Evolutionary conservation across 2,888 invertebrate species (phyloP), one percentile per base, ranked within the genome.

Genomic region (Netelia fuscicornis): DNA sequence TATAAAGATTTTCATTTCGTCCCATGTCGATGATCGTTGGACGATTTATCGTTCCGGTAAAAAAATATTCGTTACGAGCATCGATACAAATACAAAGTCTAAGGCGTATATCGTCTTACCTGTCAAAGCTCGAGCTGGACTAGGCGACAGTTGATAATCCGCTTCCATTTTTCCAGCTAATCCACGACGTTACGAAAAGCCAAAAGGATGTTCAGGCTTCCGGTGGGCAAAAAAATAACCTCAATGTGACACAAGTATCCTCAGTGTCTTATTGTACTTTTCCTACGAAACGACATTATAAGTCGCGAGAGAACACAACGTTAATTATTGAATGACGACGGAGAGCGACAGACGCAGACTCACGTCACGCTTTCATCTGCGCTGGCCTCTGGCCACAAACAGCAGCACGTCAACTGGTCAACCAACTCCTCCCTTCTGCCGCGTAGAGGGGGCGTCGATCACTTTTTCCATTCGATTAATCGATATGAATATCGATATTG

Each of bases 121-220:
- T 93, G 93, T 93, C 92, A 93, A 92, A 91, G 89, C 91, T 91
- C 93, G 91, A 84, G 92, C 91, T 87, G 93, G 93, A 89, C 92
- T 93, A 79, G 90, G 91, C 89, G 93, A 92, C 86, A 93, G 91
- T 90, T 93, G 93, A 90, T 93, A 93, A 89, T 93, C 92, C 88
- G 93, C 93, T 92, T 93, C 93, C 93, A 93, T 93, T 89, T 91
- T 86, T 54, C 23, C 37, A 72, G 68, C 52, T 42, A n/a, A 17
- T 30, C 67, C 58, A 75, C 82, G 75, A 48, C 37, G 62, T 65
- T 52, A 20, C 58, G 67, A 48, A 25, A 37, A 78, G 72, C 77
- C 82, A 20, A 72, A 83, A 80, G 17, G 6, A 76, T 11, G 54
- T 64, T 68, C 76, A 76, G 80, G 67, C 68, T 74, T 44, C 52